Conservation (phyloP, 2,888 invertebrate species). For the Parapristionchus giblindavisi region DNA sequence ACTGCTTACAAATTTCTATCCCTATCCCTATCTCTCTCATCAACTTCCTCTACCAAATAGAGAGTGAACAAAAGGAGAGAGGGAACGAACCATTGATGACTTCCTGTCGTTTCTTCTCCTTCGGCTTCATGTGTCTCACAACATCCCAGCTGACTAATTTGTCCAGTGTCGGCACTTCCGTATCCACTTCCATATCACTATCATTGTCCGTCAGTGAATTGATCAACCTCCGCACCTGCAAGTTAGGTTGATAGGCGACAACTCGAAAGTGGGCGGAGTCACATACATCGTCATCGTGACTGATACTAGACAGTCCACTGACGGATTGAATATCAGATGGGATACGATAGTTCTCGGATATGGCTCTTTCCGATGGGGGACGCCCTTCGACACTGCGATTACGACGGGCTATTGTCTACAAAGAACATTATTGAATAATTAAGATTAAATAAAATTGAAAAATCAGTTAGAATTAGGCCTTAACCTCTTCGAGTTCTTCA, state of each 20-base stretch:
- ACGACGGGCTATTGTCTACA: background rate
- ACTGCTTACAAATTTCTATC: no score
- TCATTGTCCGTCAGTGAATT: slow-evolving; percentile 68
- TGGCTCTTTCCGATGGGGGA: no score
- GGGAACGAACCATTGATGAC: slow-evolving; percentile 85
- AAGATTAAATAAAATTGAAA: background rate
- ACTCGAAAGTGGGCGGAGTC: background rate
- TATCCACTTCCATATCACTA: slow-evolving; percentile 74
- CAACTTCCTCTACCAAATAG: background rate
- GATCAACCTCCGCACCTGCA: slow-evolving; percentile 23
- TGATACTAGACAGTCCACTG: background rate
- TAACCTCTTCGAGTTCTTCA: slow-evolving; percentile 50
- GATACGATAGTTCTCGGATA: background rate
- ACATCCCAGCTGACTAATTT: slow-evolving; percentile 81
- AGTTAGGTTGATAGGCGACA: background rate
- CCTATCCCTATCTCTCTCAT: background rate
- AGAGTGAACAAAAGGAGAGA: no score
- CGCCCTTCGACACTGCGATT: background rate
- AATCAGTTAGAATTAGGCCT: background rate
- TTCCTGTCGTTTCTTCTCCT: slow-evolving; percentile 89
- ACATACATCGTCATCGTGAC: slow-evolving; percentile 38
- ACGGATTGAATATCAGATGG: slow-evolving; percentile 36
- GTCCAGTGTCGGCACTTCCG: slow-evolving; percentile 79
- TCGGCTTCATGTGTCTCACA: slow-evolving; percentile 79
- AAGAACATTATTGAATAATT: background rate